phyloP scores from a whole-genome alignment of 2,113 vertebrate genomes.

The Vimba vimba region DNA sequence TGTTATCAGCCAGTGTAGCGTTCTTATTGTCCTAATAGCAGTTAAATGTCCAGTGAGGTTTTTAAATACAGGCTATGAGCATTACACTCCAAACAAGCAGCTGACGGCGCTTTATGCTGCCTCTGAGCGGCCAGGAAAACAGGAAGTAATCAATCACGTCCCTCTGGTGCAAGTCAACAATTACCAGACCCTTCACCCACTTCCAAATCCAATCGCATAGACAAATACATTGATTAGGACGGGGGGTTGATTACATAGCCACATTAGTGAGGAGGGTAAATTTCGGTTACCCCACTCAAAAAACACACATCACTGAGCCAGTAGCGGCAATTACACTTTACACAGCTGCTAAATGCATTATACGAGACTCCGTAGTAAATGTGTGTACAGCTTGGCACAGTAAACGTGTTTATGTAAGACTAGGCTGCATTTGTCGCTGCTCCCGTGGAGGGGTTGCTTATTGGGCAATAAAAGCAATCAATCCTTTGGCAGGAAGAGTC shows the following conservation, averaged over 20 bases:
- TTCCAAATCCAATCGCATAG: constrained; percentile 71
- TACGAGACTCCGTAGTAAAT: constrained; percentile 51
- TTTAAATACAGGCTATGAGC: constrained; percentile 19
- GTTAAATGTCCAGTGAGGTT: background rate
- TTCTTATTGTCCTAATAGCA: background rate
- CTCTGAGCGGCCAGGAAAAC: constrained; percentile 59
- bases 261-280: constrained; percentile 1
- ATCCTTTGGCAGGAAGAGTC: constrained; percentile 61
- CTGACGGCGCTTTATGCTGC: constrained; percentile 46
- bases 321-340: constrained; percentile 10
- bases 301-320: background rate
- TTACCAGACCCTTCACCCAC: constrained; percentile 71
- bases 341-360: constrained; percentile 40
- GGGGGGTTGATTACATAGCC: constrained; percentile 42
- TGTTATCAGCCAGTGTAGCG: background rate
- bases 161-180: constrained; percentile 72
- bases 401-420: constrained; percentile 63
- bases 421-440: constrained; percentile 48
- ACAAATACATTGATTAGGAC: constrained; percentile 70
- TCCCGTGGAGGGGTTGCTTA: constrained; percentile 62
- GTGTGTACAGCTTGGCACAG: constrained; percentile 48
- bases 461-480: constrained; percentile 72
- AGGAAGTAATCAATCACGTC: constrained; percentile 76
- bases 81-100: constrained; percentile 12
- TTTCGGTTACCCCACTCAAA: constrained; percentile 17